phyloP scores from a whole-genome alignment of 1,140 invertebrate genomes.

The Drosophila busckii region DNA sequence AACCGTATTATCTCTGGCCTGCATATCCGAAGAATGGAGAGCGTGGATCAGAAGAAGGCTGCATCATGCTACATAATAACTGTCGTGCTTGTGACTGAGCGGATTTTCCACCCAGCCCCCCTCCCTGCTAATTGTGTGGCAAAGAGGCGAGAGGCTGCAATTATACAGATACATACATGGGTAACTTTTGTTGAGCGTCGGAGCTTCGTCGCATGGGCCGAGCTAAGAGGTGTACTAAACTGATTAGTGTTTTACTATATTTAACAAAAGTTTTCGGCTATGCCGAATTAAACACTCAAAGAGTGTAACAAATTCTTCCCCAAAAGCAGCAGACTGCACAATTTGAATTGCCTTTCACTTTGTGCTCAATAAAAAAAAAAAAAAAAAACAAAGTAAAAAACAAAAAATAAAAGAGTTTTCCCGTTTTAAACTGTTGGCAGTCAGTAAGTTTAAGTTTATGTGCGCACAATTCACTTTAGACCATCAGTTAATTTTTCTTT shows the following conservation, averaged over 20 bases:
- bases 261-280: conserved; percentile 20
- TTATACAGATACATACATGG: no score
- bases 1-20: no score
- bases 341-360: conserved; percentile 57
- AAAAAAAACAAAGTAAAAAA: conserved; percentile 30
- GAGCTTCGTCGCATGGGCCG: no score
- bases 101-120: no score
- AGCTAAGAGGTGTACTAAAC: conserved; percentile 19
- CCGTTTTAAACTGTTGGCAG: conserved; percentile 14
- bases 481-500: conserved; percentile 8
- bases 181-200: no score
- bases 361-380: conserved; percentile 59
- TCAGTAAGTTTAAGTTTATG: conserved; percentile 38
- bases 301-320: conserved; percentile 66
- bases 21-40: no score
- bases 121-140: no score
- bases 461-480: conserved; percentile 40
- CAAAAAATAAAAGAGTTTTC: no score
- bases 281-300: conserved; percentile 60
- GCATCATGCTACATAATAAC: no score
- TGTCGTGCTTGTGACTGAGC: no score
- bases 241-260: conserved; percentile 35
- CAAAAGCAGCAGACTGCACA: conserved; percentile 11
- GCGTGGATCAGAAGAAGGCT: no score
- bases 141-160: no score